Base-by-base conservation (phyloP, 2,888 invertebrate species). In the Nemapogon koenigi region DNA sequence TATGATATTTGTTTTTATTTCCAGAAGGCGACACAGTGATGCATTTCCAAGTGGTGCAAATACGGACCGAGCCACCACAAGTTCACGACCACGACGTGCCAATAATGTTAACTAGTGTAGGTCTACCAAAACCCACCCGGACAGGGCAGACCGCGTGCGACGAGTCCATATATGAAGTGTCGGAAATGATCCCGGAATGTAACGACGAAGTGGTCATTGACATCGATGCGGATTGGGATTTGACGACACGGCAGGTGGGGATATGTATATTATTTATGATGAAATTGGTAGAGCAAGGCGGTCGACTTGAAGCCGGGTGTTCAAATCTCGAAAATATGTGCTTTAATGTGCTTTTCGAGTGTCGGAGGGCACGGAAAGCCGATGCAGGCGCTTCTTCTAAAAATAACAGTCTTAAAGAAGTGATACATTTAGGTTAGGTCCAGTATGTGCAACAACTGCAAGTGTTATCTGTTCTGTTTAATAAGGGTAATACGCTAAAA, bases 51-150 rank as follows among this genome's bases (percentile, higher is more conserved):
- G 91, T 96, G 22, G 87, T 93, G 2, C 86, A 87, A 50, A 83
- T 91, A 11, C 86, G 90, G 40, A 84, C 87, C 8, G 92, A 94
- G 59, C 95, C 96, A 0, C 81, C 85, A 0, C 80, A 85, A 2
- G 94, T 96, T 1, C 81, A 86, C 41, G 95, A 95, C 62, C 89
- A 94, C 62, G 91, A 95, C 70, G 97, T 97, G 2, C 97, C 97
- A 0, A 85, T 96, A 37, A 83, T 96, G 48, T 70, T 88, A 15
- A 81, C 84, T 4, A 61, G 73, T 0, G 65, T 73, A 2, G 76
- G 76, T 0, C 49, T 59, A 4, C 75, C 75, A 3, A 47, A 65
- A 3, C 75, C 76, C 0, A 81, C 81, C 1, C 66, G 79, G n/a
- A n/a, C n/a, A 1, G 18, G 28, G 26, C 2, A 8, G 3, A 2